Evolutionary conservation across 2,113 vertebrate species (phyloP), one percentile per base, ranked within the genome.

Genomic region (Muntiacus reevesi): DNA sequence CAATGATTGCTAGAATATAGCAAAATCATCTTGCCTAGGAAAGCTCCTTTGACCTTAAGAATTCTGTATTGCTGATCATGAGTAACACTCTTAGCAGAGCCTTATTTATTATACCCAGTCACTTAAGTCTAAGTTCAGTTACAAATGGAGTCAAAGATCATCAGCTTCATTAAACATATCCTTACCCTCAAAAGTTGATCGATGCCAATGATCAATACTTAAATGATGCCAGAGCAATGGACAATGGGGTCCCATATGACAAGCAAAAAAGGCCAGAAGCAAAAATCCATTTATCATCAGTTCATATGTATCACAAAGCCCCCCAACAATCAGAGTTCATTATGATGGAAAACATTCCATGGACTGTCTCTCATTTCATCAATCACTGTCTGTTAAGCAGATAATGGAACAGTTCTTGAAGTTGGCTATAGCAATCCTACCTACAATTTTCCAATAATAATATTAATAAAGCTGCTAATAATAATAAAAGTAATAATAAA

Each of bases 221-320:
- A 97, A 96, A 94, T 96, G 90, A 94, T 84, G 81, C 62, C 87
- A 97, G 89, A 96, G 89, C 91, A 96, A 96, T 94, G 91, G 50
- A 87, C 86, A 97, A 96, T 71, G 60, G 91, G 87, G 55, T 95
- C 88, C 92, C 87, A 87, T 84, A 79, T 94, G 94, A 97, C 17
- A 97, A 95, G 84, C 67, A 95, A 96, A 97, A 97, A 96, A 85
- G 78, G 79, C 87, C 94, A 97, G 71, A 98, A 96, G 83, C 71
- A 97, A 97, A 97, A 97, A 92, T 96, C 96, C 89, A 97, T 62
- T 78, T 87, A 95, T 98, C 85, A 96, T 95, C 92, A 93, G 89
- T 96, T 74, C 90, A 91, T 88, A 95, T 91, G 85, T 89, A 97
- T 87, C 88, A 92, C 78, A 91, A 93, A 97, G 62, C 91, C 79